phyloP scores from a whole-genome alignment of 2,113 vertebrate genomes.

The Tinamus guttatus region DNA sequence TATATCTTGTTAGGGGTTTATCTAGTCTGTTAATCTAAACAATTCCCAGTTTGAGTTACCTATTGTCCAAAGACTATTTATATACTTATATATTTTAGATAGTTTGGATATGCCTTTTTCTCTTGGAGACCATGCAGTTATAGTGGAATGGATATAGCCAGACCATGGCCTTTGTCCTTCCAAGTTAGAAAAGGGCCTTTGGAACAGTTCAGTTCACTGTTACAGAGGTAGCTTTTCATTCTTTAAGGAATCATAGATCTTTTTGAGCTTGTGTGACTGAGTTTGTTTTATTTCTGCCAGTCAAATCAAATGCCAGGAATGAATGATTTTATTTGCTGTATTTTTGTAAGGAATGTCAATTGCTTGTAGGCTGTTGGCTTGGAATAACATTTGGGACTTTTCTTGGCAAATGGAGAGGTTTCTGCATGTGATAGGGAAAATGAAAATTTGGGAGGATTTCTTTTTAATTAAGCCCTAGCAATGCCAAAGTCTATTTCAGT shows the following conservation, averaged over 20 bases:
- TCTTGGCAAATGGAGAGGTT: background rate
- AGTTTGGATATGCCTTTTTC: background rate
- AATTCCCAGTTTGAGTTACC: fast-evolving
- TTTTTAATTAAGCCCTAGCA: background rate
- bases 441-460: background rate
- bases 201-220: background rate
- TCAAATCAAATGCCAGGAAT: background rate
- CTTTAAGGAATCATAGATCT: background rate
- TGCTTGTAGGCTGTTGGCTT: background rate
- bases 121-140: background rate
- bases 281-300: background rate
- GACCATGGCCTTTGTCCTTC: background rate
- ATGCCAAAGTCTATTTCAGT: background rate
- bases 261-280: background rate
- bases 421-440: background rate
- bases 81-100: too few relatives aligned
- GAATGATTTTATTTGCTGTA: background rate
- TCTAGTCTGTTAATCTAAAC: background rate
- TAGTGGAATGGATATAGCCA: background rate
- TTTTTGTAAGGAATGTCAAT: background rate
- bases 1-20: background rate
- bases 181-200: background rate
- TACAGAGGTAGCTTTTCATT: background rate
- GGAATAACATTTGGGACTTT: background rate
- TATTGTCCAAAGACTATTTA: background rate